phyloP scores from a whole-genome alignment of 2,888 invertebrate species.

The Portevinia maculata region DNA sequence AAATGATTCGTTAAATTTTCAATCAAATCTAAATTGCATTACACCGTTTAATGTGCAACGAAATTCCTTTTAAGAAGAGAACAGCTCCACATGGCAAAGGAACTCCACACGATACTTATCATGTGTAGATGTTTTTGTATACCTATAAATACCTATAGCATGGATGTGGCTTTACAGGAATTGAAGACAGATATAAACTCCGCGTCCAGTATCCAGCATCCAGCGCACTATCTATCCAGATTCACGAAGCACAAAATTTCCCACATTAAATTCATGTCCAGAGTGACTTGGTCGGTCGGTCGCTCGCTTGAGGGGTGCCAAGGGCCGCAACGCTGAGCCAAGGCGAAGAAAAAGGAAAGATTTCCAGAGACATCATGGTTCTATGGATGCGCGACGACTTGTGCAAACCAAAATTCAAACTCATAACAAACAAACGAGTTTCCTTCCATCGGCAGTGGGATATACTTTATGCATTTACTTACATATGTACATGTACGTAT shows the following conservation, averaged over 20 bases:
- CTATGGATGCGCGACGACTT: conserved; percentile 43
- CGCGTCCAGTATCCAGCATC: conserved; percentile 29
- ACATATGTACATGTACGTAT: conserved; percentile 23
- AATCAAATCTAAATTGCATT: conserved; percentile 48
- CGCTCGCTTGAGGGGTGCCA: conserved; percentile 27
- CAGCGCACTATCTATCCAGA: conserved; percentile 52
- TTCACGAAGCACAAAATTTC: conserved; percentile 63
- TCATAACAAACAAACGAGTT: conserved; percentile 70
- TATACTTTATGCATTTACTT: conserved; percentile 51
- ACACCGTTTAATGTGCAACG: conserved; percentile 45
- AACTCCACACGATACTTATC: conserved; percentile 54
- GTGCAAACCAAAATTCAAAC: conserved; percentile 50
- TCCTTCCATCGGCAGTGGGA: conserved; percentile 54
- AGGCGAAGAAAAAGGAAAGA: conserved; percentile 46
- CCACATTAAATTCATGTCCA: conserved; percentile 70
- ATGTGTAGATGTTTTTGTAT: conserved; percentile 6
- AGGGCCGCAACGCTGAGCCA: neutral
- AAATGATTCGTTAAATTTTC: conserved; percentile 39
- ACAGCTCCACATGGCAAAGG: conserved; percentile 17
- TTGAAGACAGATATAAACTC: conserved; percentile 56
- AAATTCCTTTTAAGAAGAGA: conserved; percentile 41
- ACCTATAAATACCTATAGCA: conserved; percentile 1
- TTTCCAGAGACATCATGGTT: conserved; percentile 62
- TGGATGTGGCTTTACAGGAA: conserved; percentile 43
- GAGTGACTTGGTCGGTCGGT: conserved; percentile 17